These are phyloP conservation scores for Coilia nasus DNA, from an alignment of 2,797 vertebrate species.

Conservation along the genomic window DNA sequence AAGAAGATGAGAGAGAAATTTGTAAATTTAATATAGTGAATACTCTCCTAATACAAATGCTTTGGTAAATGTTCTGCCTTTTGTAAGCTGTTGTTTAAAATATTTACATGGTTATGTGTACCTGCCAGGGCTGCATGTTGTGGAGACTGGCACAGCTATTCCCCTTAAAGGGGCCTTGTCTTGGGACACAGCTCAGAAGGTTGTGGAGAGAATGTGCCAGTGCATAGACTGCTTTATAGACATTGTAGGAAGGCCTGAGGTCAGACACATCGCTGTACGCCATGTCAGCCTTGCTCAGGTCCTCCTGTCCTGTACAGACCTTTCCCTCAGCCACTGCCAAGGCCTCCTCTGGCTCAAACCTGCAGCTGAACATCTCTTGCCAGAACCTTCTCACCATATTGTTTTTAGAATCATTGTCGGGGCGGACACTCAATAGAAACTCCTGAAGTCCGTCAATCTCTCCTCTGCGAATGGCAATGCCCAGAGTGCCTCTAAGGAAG, in stretches of 20 bases:
- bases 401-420: conserved; percentile 26
- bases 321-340: conserved; percentile 41
- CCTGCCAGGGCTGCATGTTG: conserved; percentile 72
- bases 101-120: conserved; percentile 33
- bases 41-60: background rate
- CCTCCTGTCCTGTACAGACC: conserved; percentile 47
- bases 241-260: conserved; percentile 57
- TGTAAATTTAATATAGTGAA: background rate
- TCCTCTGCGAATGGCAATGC: conserved; percentile 61
- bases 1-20: background rate
- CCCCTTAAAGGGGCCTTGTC: conserved; percentile 63
- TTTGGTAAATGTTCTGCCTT: background rate
- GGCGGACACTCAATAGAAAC: conserved; percentile 49
- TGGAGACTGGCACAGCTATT: conserved; percentile 63
- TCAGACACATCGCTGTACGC: conserved; percentile 63
- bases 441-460: conserved; percentile 63
- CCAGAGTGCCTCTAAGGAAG: conserved; percentile 38
- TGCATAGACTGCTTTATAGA: conserved; percentile 71
- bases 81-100: background rate
- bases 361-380: conserved; percentile 26
- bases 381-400: conserved; percentile 18
- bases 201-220: conserved; percentile 68
- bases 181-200: conserved; percentile 62
- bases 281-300: conserved; percentile 56
- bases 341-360: conserved; percentile 15